A percentile compares a stretch with the other conserved stretches of the same genome.
Evolutionary conservation across 2,113 vertebrate genomes (phyloP).

Genomic region (Ciconia stormi): DNA sequence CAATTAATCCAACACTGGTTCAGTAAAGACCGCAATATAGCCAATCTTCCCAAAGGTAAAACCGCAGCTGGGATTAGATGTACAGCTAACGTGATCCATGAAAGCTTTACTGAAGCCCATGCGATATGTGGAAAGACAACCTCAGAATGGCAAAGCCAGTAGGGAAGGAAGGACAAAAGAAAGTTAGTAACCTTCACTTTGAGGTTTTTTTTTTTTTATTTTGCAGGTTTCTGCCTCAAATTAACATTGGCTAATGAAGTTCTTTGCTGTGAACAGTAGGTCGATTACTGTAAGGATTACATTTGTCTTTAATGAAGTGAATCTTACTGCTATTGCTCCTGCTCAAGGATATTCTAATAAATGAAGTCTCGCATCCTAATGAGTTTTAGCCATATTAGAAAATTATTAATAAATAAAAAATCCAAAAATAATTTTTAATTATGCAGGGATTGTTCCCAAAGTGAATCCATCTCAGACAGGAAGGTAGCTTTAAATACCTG

Average conservation of each 20-base stretch:
- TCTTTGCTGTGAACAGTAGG: not conserved
- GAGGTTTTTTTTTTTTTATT: not conserved
- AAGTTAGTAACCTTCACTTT: not conserved
- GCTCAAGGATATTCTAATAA: constrained; percentile 17
- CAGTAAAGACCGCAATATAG: accelerated
- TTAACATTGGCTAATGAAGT: not conserved
- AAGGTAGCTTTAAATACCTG: constrained; percentile 10
- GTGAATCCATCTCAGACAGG: not conserved
- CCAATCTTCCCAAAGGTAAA: not conserved
- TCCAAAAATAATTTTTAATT: constrained; percentile 41
- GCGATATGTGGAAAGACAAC: not conserved
- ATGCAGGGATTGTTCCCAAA: not conserved
- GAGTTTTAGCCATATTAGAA: not conserved
- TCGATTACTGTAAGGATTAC: not conserved
- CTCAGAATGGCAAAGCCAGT: not conserved
- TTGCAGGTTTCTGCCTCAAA: not conserved
- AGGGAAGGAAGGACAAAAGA: not conserved
- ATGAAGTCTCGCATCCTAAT: not conserved
- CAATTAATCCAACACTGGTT: not conserved
- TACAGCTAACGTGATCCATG: not conserved
- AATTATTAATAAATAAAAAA: constrained; percentile 16
- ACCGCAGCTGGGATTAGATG: not conserved
- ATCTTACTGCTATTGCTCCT: not conserved
- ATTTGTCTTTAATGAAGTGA: not conserved
- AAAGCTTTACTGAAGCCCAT: not conserved